Conservation (phyloP, 1,140 invertebrate genomes). For the Diuraphis noxia region DNA sequence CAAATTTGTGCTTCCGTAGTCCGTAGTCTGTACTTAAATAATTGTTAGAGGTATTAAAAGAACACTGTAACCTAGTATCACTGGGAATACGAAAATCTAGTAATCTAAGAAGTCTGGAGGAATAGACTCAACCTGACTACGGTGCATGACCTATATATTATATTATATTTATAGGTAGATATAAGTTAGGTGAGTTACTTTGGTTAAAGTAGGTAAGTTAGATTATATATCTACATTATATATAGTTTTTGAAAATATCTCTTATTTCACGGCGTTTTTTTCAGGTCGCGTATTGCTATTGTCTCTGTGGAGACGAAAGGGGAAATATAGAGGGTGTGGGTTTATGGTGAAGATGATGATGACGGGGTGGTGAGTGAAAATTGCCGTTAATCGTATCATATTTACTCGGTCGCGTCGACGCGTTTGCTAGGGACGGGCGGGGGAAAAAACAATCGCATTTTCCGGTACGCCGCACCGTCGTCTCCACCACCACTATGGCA, state of each 20-base stretch:
- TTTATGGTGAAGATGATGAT: neutral
- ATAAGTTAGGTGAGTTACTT: neutral
- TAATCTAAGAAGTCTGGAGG: too few relatives aligned
- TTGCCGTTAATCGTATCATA: conserved; percentile 50
- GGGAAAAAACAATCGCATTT: conserved; percentile 38
- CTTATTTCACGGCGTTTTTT: neutral
- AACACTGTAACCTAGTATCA: too few relatives aligned
- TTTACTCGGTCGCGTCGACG: conserved; percentile 41
- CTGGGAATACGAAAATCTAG: too few relatives aligned
- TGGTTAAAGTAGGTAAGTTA: too few relatives aligned
- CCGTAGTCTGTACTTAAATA: too few relatives aligned
- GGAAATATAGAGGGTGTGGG: neutral
- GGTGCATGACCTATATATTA: neutral
- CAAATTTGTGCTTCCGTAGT: too few relatives aligned
- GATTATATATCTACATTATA: neutral
- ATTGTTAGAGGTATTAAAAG: too few relatives aligned
- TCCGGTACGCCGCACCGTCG: conserved; percentile 8
- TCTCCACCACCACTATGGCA: neutral
- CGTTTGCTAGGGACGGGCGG: neutral
- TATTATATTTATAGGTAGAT: neutral
- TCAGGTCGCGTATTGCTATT: neutral
- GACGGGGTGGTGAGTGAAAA: neutral
- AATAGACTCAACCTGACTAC: too few relatives aligned
- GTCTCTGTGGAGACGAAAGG: neutral
- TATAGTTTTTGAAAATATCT: neutral